These are phyloP conservation scores for Mallotus villosus DNA, from an alignment of 2,797 vertebrate species.

Conservation along the genomic window DNA sequence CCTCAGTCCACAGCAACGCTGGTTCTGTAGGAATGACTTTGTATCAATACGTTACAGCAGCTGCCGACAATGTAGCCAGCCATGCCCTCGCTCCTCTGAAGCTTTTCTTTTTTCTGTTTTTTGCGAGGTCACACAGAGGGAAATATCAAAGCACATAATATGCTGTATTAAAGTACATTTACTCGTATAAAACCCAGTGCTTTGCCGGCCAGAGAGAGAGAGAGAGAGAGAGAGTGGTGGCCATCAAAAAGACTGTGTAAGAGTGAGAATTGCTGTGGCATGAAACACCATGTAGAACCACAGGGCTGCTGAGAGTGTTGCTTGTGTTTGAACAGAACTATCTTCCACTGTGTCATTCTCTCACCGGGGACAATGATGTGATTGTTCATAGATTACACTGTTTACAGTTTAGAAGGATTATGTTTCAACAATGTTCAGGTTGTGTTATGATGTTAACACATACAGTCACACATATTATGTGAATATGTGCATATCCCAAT, in stretches of 20 bases:
- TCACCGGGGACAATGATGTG: background rate
- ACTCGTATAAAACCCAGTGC: conserved; percentile 55
- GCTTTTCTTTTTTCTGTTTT: conserved; percentile 11
- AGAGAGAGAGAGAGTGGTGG: no score
- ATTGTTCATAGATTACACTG: background rate
- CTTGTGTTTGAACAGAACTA: conserved; percentile 3
- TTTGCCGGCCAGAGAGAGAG: conserved; percentile 44
- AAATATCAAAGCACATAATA: conserved; percentile 62
- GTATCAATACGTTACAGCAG: conserved; percentile 41
- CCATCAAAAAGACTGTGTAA: conserved; percentile 13
- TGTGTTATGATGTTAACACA: background rate
- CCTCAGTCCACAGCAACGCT: conserved; percentile 36
- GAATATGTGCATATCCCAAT: background rate
- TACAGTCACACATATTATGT: background rate
- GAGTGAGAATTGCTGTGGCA: conserved; percentile 54
- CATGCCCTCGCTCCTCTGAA: conserved; percentile 11
- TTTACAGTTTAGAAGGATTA: background rate
- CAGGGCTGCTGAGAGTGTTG: conserved; percentile 37
- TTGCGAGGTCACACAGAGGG: conserved; percentile 41
- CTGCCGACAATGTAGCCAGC: conserved; percentile 35
- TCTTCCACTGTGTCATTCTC: conserved; percentile 42
- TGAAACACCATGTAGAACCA: conserved; percentile 36
- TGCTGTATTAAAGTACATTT: conserved; percentile 60
- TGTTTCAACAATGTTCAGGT: background rate
- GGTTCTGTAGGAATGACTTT: conserved; percentile 38